A percentile compares a stretch with the other conserved stretches of the same genome.
phyloP scores from a whole-genome alignment of 2,113 vertebrate genomes.

The Hydropotes inermis region DNA sequence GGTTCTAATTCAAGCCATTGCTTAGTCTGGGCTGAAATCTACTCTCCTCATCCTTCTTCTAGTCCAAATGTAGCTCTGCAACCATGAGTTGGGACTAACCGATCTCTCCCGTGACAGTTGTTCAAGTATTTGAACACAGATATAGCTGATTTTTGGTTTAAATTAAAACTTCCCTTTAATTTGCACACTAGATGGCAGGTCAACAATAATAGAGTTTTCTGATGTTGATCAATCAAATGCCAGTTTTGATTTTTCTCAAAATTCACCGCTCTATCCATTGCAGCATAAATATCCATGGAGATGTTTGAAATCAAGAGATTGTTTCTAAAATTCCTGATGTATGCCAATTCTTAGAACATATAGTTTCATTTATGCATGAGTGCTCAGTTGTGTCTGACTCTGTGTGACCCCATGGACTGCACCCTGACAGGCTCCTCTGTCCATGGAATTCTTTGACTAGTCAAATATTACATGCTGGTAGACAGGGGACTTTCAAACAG shows the following conservation, averaged over 20 bases:
- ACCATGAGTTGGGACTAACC: not conserved
- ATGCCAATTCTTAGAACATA: not conserved
- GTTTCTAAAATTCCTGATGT: not conserved
- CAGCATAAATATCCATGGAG: constrained; percentile 32
- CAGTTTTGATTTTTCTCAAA: constrained; percentile 53
- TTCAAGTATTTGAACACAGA: not conserved
- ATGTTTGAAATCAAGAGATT: not conserved
- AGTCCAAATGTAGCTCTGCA: not conserved
- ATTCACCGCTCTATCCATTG: constrained; percentile 1
- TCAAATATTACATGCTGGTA: not conserved
- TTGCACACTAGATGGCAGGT: constrained; percentile 59
- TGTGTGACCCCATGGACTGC: not conserved
- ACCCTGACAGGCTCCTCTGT: not conserved
- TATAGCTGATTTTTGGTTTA: not conserved
- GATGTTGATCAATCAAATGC: constrained; percentile 63
- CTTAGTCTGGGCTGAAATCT: not conserved
- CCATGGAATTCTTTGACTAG: not conserved
- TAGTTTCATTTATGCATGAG: not conserved
- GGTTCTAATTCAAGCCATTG: not conserved
- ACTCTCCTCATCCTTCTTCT: not conserved
- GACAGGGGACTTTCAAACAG: not conserved
- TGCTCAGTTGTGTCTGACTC: not conserved
- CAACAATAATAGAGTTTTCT: constrained; percentile 60
- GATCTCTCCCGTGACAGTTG: not conserved
- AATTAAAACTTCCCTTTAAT: constrained; percentile 35